Conservation (phyloP, 2,113 vertebrate species). For the Spizaetus ornatus region DNA sequence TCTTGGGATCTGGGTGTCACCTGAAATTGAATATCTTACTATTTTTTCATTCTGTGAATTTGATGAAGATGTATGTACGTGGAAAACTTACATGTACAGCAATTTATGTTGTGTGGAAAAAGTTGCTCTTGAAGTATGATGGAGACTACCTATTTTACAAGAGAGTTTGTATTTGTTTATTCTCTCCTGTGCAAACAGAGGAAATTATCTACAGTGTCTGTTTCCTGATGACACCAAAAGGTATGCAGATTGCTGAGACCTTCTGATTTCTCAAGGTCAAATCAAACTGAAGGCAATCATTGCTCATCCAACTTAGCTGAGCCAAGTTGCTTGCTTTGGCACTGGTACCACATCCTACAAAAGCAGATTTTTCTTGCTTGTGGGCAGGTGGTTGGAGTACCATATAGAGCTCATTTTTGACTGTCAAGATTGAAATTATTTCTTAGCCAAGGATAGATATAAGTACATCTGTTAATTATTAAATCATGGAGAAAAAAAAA, state of each 20-base stretch:
- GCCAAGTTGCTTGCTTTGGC: constrained; percentile 64
- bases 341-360: constrained; percentile 52
- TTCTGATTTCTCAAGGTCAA: constrained; percentile 67
- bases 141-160: neutral
- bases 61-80: neutral
- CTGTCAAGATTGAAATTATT: constrained; percentile 72
- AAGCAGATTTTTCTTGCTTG: constrained; percentile 56
- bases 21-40: neutral
- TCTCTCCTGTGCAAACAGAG: neutral
- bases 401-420: constrained; percentile 71
- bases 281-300: constrained; percentile 55
- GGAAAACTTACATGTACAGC: neutral
- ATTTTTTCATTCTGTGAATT: neutral
- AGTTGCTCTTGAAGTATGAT: neutral
- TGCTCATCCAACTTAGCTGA: constrained; percentile 55
- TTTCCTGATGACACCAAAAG: neutral
- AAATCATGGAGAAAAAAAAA: constrained; percentile 47
- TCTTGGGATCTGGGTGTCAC: neutral
- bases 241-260: constrained; percentile 4
- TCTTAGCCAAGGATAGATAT: constrained; percentile 61
- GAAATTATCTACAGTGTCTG: neutral
- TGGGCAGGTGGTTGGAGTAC: constrained; percentile 67
- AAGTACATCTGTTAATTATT: constrained; percentile 73
- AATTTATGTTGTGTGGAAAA: neutral
- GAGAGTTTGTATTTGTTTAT: neutral